Conservation (phyloP, 2,797 vertebrate species). For the Peromyscus nudipes region DNA sequence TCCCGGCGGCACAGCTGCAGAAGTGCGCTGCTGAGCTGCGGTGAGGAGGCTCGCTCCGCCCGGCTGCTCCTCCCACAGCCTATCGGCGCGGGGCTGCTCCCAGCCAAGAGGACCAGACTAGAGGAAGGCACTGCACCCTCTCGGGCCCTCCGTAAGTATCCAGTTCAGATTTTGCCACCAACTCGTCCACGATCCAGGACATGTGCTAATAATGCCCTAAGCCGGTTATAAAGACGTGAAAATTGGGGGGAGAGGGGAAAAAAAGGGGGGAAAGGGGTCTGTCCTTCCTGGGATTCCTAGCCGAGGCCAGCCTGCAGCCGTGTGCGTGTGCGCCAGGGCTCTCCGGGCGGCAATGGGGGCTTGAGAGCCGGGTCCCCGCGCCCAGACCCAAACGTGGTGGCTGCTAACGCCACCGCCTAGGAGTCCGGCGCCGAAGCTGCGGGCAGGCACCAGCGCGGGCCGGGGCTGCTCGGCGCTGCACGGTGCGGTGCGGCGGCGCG, state of each 20-base stretch:
- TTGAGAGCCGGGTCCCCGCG: constrained; percentile 64
- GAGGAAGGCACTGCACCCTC: constrained; percentile 49
- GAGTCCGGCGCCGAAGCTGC: constrained; percentile 75
- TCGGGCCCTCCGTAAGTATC: constrained; percentile 74
- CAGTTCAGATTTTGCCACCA: constrained; percentile 84
- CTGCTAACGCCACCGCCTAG: constrained; percentile 60
- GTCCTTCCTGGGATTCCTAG: constrained; percentile 79
- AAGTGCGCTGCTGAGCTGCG: constrained; percentile 63
- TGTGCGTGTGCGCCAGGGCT: constrained; percentile 75
- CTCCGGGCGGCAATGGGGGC: constrained; percentile 61
- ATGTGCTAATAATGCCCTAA: constrained; percentile 83
- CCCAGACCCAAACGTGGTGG: constrained; percentile 51
- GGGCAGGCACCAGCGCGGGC: constrained; percentile 22
- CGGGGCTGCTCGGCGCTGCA: constrained; percentile 54
- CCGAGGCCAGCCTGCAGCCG: constrained; percentile 69
- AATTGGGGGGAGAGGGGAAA: constrained; percentile 50
- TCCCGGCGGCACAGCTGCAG: constrained; percentile 71
- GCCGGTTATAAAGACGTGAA: constrained; percentile 82
- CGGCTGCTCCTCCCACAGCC: constrained; percentile 46
- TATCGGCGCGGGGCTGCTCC: background rate
- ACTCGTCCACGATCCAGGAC: constrained; percentile 81
- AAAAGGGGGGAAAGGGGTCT: constrained; percentile 48
- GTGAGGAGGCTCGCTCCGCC: constrained; percentile 42
- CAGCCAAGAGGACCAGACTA: background rate
- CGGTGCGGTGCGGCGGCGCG: constrained; percentile 58